Conservation (phyloP, 2,888 invertebrate genomes). For the Oxyteleia sp. region DNA sequence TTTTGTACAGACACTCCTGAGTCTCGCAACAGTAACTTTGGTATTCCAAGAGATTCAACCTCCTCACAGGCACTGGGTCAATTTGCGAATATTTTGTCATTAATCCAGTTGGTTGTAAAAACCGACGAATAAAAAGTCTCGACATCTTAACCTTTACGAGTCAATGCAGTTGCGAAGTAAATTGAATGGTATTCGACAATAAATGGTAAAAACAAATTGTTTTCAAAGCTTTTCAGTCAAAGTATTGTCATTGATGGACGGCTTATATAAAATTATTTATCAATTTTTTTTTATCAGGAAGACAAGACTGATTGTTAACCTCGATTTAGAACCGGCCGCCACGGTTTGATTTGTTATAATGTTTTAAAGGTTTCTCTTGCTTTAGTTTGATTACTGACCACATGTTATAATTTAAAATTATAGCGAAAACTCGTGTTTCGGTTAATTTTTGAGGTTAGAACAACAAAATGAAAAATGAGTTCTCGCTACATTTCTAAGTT, state of each 20-base stretch:
- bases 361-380: no score
- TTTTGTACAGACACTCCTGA: constrained; percentile 96
- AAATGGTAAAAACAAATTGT: neutral
- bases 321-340: constrained; percentile 53
- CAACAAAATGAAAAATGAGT: no score
- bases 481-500: no score
- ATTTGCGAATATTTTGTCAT: constrained; percentile 78
- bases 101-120: constrained; percentile 72
- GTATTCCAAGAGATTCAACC: constrained; percentile 97
- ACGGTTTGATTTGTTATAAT: no score
- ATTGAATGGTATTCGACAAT: neutral
- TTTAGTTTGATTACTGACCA: no score
- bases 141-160: constrained; percentile 81
- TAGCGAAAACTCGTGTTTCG: no score
- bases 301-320: constrained; percentile 45
- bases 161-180: no score
- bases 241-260: constrained; percentile 12
- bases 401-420: no score
- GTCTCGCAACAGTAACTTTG: constrained; percentile 99
- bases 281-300: constrained; percentile 19
- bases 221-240: neutral
- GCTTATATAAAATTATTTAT: constrained; percentile 42
- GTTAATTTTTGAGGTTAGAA: no score
- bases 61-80: constrained; percentile 87
- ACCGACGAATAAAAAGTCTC: constrained; percentile 79